phyloP scores from a whole-genome alignment of 1,140 invertebrate genomes.

The Andricus grossulariae region DNA sequence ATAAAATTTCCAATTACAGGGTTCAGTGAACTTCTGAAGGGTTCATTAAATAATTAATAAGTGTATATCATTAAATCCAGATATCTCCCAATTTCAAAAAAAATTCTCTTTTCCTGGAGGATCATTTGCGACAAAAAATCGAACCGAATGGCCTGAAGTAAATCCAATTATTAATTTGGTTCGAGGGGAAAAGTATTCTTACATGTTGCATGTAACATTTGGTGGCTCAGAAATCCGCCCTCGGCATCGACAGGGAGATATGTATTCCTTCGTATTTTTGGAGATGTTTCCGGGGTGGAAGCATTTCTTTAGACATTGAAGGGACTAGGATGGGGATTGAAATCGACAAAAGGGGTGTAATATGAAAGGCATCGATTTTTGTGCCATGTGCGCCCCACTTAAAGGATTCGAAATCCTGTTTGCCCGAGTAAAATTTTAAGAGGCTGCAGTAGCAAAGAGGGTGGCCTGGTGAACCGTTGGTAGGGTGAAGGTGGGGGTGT shows the following conservation, averaged over 20 bases:
- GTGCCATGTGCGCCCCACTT: conserved; percentile 19
- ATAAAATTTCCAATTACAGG: neutral
- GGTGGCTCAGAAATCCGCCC: neutral
- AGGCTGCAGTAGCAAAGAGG: neutral
- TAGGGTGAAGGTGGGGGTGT: neutral
- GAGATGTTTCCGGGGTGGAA: conserved; percentile 1
- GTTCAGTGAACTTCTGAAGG: too few species aligned
- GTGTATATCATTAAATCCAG: neutral
- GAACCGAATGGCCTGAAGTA: neutral
- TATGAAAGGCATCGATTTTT: conserved; percentile 31
- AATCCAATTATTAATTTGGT: neutral
- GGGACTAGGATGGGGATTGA: neutral
- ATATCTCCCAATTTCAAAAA: neutral
- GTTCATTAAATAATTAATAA: neutral
- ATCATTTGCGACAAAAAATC: neutral
- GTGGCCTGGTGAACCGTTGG: neutral
- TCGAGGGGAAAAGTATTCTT: neutral
- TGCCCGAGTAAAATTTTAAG: neutral
- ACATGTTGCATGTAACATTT: neutral
- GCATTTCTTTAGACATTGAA: conserved; percentile 4
- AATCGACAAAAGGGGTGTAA: conserved; percentile 8
- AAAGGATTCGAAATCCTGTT: conserved; percentile 16
- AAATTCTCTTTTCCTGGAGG: too few species aligned
- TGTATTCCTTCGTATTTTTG: neutral
- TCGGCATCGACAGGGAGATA: neutral